phyloP scores from a whole-genome alignment of 2,113 vertebrate species.

The Herpetotheres cachinnans region DNA sequence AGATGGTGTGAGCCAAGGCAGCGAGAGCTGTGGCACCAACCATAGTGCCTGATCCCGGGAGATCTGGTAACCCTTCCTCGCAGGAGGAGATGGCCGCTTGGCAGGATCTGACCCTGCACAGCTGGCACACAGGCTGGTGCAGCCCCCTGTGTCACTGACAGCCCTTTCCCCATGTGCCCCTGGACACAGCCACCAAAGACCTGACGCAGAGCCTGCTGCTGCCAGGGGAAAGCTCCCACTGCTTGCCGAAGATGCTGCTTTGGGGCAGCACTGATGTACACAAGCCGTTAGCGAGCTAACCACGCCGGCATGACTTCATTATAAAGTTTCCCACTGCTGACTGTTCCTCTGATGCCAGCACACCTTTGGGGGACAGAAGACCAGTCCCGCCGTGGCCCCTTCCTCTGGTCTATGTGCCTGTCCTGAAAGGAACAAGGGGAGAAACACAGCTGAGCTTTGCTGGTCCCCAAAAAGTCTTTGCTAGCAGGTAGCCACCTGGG shows the following conservation, averaged over 20 bases:
- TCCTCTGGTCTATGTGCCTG: background rate
- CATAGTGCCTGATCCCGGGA: background rate
- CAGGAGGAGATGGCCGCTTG: background rate
- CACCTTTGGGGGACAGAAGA: background rate
- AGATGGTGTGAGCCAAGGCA: background rate
- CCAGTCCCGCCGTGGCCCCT: background rate
- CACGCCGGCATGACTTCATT: background rate
- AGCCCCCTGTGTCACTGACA: accelerated
- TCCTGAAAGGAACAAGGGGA: constrained; percentile 16
- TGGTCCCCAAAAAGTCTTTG: background rate
- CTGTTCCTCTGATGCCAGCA: constrained; percentile 18
- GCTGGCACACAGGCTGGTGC: background rate
- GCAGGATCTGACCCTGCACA: background rate
- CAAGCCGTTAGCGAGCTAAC: background rate
- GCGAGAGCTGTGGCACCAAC: background rate
- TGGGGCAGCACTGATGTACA: background rate
- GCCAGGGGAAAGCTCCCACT: background rate
- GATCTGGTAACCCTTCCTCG: background rate
- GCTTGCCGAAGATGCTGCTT: background rate
- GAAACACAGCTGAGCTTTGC: background rate
- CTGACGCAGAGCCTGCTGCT: constrained; percentile 1
- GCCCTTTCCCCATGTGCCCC: background rate
- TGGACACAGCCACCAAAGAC: background rate
- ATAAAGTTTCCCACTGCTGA: background rate
- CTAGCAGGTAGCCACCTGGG: background rate